Percentiles rank a stretch among this genome's conserved stretches.
phyloP scores from a whole-genome alignment of 1,140 invertebrate species.

The Chlorops oryzae region DNA sequence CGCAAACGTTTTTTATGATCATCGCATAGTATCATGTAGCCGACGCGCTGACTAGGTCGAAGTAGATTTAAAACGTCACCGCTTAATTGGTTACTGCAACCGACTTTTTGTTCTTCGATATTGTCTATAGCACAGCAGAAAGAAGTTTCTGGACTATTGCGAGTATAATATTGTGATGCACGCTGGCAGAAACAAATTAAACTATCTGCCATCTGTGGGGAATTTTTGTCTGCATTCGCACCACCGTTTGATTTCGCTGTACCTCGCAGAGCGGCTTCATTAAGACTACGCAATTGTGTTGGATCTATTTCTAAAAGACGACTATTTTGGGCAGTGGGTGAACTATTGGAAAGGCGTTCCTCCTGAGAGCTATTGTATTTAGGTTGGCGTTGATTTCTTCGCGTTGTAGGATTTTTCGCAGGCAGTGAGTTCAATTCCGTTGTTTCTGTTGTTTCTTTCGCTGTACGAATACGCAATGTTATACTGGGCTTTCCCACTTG shows the following conservation, averaged over 20 bases:
- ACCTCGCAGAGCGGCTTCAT: conserved; percentile 18
- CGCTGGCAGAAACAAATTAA: conserved; percentile 43
- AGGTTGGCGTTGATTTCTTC: too few relatives aligned
- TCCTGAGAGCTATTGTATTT: too few relatives aligned
- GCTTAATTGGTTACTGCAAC: conserved; percentile 65
- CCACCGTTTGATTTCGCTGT: background rate
- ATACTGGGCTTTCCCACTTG: conserved; percentile 42
- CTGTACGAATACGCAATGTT: conserved; percentile 32
- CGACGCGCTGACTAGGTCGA: conserved; percentile 70
- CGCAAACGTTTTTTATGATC: conserved; percentile 70
- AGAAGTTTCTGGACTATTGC: conserved; percentile 33
- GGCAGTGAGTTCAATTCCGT: too few relatives aligned
- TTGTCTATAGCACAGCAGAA: conserved; percentile 67
- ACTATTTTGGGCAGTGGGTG: too few relatives aligned
- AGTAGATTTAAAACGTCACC: conserved; percentile 56
- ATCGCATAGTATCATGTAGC: conserved; percentile 78
- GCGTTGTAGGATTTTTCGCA: too few relatives aligned
- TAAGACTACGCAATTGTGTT: conserved; percentile 20
- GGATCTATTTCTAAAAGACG: too few relatives aligned
- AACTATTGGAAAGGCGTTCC: too few relatives aligned
- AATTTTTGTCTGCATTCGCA: background rate
- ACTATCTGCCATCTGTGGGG: conserved; percentile 12
- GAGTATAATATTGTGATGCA: conserved; percentile 40
- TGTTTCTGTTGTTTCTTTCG: conserved; percentile 11
- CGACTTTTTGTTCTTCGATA: conserved; percentile 69